Base-by-base conservation (phyloP, 2,113 vertebrate species). In the Amia ocellicauda region DNA sequence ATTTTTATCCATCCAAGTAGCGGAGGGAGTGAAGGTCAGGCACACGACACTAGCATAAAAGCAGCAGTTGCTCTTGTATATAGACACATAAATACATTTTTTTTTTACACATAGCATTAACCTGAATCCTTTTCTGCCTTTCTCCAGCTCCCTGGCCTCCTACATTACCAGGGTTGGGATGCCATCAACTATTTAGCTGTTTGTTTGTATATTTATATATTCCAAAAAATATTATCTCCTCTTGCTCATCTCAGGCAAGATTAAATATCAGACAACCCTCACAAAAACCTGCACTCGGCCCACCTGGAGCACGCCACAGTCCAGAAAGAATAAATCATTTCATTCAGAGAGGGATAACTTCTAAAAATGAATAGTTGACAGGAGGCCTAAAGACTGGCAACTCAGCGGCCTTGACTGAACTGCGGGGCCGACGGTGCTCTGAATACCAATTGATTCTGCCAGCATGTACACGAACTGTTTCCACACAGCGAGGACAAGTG, bases 341-440 rank as follows among this genome's bases (percentile, higher is more conserved):
- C 74, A 75, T 73, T 75, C 76, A 71, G 78, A 45, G 77, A 70
- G 72, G 78, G 71, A 78, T 81, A 80, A 68, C 74, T 73, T 64
- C 73, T 72, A 72, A 79, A 85, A 71, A 62, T 80, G 83, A 86
- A 80, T 83, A 83, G 86, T 83, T 83, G 79, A 84, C 2, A 3
- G 82, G 77, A 72, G 72, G 69, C 74, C 78, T 59, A 71, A 56
- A 73, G 78, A 79, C 73, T 79, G 78, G 80, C 57, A 86, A 80
- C 76, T 81, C 77, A 83, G 83, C 78, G 79, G 81, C 77, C 67
- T 73, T 66, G 64, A 72, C 73, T 47, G 53, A 74, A 69, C 49
- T 40, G 71, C 71, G 78, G 83, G 83, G 47, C 58, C 55, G 28
- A 77, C 66, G 74, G 67, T 67, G 69, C 63, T 66, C 68, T 63